phyloP scores from a whole-genome alignment of 2,888 invertebrate genomes.

The Drosophila robusta region DNA sequence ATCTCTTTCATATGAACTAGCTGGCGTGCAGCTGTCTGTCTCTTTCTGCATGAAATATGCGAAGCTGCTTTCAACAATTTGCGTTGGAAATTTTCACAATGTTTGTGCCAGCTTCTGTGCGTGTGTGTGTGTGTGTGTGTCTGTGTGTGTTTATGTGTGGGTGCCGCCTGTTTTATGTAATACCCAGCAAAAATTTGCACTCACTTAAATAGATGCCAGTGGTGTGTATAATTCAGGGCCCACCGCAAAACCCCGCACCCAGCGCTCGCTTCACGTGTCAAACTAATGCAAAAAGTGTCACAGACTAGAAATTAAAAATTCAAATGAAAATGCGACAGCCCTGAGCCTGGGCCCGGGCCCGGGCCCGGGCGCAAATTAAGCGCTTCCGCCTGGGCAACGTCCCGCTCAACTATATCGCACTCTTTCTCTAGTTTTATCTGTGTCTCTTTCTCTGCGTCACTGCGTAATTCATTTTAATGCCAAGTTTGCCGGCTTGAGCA shows the following conservation, averaged over 20 bases:
- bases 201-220: conserved; percentile 74
- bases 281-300: conserved; percentile 73
- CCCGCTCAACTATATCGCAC: background rate
- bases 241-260: background rate
- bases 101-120: conserved; percentile 53
- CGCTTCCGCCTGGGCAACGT: conserved; percentile 52
- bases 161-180: conserved; percentile 54
- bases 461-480: conserved; percentile 59
- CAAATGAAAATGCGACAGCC: conserved; percentile 62
- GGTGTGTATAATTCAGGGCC: conserved; percentile 28
- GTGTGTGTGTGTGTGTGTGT: conserved; percentile 8
- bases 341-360: background rate
- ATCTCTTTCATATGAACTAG: background rate
- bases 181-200: conserved; percentile 62
- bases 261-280: conserved; percentile 52
- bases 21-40: conserved; percentile 10
- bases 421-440: background rate
- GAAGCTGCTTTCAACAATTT: conserved; percentile 70
- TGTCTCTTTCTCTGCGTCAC: conserved; percentile 15
- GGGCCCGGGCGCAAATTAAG: conserved; percentile 64
- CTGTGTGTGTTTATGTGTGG: conserved; percentile 12
- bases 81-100: conserved; percentile 73
- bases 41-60: conserved; percentile 56
- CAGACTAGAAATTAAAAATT: conserved; percentile 71
- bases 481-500: conserved; percentile 30